Conservation (phyloP, 1,140 invertebrate species). For the Pseudomyrmex gracilis region DNA sequence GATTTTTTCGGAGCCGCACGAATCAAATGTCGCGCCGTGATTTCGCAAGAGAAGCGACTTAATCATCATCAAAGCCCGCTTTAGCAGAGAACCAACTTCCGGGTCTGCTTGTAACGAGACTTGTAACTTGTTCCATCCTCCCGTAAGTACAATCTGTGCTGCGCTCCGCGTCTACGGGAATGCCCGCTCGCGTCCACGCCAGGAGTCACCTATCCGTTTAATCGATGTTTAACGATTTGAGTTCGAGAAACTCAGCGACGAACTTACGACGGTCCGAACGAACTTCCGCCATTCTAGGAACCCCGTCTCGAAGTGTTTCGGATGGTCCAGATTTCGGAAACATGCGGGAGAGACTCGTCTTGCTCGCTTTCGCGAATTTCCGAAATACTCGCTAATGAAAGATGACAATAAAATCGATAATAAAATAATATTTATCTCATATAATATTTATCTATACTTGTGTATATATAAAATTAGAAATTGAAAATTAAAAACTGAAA, state of each 20-base stretch:
- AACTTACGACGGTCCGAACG: conserved; percentile 36
- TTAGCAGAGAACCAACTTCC: conserved; percentile 23
- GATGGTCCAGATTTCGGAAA: conserved; percentile 64
- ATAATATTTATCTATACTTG: background rate
- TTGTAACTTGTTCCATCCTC: conserved; percentile 52
- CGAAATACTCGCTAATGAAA: background rate
- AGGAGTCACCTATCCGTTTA: conserved; percentile 67
- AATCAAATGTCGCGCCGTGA: conserved; percentile 35
- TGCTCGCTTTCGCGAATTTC: conserved; percentile 12
- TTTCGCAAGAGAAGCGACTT: conserved; percentile 20
- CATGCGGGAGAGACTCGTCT: conserved; percentile 56
- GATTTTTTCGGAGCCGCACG: background rate
- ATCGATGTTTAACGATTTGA: conserved; percentile 76
- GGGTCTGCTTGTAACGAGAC: conserved; percentile 70
- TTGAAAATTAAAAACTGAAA: no score
- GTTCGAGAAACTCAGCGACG: conserved; percentile 34
- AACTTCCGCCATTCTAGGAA: conserved; percentile 5
- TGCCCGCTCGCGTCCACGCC: conserved; percentile 45
- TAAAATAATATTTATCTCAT: background rate
- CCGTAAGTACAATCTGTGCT: conserved; percentile 63
- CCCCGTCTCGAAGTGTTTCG: conserved; percentile 40
- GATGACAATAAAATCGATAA: conserved; percentile 3
- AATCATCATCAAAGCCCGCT: conserved; percentile 70
- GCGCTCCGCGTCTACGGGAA: conserved; percentile 24
- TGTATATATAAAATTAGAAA: no score